phyloP scores from a whole-genome alignment of 2,888 invertebrate genomes.

The Drosophila eohydei region DNA sequence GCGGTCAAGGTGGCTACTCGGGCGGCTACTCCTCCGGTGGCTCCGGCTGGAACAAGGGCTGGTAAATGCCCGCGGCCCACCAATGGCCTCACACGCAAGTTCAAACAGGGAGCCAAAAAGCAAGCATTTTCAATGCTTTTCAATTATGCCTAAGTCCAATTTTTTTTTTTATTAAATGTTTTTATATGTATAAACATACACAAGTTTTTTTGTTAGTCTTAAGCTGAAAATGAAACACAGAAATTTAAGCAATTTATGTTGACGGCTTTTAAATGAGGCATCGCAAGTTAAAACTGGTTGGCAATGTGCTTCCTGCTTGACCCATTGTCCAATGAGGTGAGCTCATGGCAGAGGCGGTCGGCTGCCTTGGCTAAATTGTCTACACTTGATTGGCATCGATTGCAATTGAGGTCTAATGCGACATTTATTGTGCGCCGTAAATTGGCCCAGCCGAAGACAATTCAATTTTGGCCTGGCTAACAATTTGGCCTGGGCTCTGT shows the following conservation, averaged over 20 bases:
- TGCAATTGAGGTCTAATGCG: conserved; percentile 42
- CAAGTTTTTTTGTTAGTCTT: conserved; percentile 43
- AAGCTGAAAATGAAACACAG: conserved; percentile 34
- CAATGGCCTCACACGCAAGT: conserved; percentile 19
- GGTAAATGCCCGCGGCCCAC: conserved; percentile 48
- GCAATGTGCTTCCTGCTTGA: conserved; percentile 52
- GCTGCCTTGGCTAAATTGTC: conserved; percentile 6
- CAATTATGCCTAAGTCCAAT: conserved; percentile 35
- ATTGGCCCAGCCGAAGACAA: conserved; percentile 39
- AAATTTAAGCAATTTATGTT: conserved; percentile 53
- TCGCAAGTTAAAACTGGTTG: conserved; percentile 16
- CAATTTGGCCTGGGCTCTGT: conserved; percentile 12
- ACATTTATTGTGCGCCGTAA: conserved; percentile 41
- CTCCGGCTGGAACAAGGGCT: conserved; percentile 61
- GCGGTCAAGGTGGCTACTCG: conserved; percentile 5
- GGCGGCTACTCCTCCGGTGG: conserved; percentile 12
- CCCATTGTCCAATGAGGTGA: conserved; percentile 46
- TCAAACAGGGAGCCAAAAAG: conserved; percentile 63
- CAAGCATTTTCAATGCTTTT: conserved; percentile 33
- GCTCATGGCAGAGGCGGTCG: conserved; percentile 16
- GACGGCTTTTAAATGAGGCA: conserved; percentile 8
- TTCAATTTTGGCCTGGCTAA: conserved; percentile 39
- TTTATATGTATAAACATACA: conserved; percentile 5
- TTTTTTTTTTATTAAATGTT: conserved; percentile 20
- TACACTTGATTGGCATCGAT: conserved; percentile 20